Conservation (phyloP, 2,113 vertebrate genomes). For the Grantiella picta region DNA sequence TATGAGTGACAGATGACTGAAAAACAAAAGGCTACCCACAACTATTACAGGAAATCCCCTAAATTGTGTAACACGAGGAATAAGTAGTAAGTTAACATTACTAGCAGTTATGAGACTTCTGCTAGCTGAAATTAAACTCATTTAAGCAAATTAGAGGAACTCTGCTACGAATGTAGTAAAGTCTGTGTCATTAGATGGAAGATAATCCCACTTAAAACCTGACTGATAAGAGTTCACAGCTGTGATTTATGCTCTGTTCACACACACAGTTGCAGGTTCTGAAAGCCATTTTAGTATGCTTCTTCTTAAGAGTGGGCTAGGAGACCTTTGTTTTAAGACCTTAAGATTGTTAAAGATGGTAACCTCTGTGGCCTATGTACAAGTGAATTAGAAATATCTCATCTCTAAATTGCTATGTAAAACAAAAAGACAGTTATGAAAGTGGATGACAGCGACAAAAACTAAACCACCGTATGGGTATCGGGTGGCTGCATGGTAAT, state of each 20-base stretch:
- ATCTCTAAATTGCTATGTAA: background rate
- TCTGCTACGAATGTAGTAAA: background rate
- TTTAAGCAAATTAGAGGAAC: background rate
- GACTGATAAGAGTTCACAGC: background rate
- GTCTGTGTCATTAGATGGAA: background rate
- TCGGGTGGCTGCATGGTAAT: background rate
- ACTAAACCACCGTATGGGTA: background rate
- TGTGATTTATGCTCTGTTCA: background rate
- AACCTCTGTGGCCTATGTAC: background rate
- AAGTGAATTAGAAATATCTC: background rate
- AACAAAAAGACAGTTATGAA: background rate
- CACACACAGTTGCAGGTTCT: background rate
- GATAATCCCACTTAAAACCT: background rate
- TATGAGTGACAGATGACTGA: background rate
- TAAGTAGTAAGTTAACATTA: background rate
- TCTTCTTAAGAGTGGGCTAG: background rate
- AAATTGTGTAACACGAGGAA: background rate
- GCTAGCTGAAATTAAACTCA: background rate
- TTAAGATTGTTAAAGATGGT: background rate
- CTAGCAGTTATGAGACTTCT: background rate
- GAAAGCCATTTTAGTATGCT: background rate
- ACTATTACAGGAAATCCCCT: background rate
- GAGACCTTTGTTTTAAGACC: background rate
- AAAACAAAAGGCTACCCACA: background rate
- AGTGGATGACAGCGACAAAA: background rate